These are phyloP conservation scores for Oryzaephilus surinamensis DNA, from an alignment of 1,140 invertebrate species.

Conservation along the genomic window DNA sequence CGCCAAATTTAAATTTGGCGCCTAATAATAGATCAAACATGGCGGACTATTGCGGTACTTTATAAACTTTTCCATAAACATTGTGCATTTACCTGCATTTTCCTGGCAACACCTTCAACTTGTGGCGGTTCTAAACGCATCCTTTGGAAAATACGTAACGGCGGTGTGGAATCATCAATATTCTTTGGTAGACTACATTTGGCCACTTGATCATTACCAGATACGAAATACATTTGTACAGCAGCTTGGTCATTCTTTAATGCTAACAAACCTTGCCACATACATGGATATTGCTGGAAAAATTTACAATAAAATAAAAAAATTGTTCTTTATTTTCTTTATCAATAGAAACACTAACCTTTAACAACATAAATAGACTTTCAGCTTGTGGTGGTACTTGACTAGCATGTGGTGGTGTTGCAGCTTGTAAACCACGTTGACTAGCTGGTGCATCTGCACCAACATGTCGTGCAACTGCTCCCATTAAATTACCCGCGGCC, in stretches of 20 bases:
- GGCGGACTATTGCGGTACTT: too few relatives aligned
- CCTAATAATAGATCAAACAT: too few relatives aligned
- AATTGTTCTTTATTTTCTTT: neutral
- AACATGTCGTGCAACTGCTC: constrained; percentile 40
- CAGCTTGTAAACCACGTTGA: constrained; percentile 45
- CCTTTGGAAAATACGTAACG: constrained; percentile 85
- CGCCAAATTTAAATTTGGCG: too few relatives aligned
- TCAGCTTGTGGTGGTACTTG: constrained; percentile 68
- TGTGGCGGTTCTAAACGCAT: constrained; percentile 93
- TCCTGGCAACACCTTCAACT: constrained; percentile 86
- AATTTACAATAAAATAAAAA: constrained; percentile 8
- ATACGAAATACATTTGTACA: constrained; percentile 97
- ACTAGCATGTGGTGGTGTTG: constrained; percentile 59
- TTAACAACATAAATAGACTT: constrained; percentile 62
- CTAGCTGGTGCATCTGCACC: constrained; percentile 41
- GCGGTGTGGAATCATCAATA: constrained; percentile 67
- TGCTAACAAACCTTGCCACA: constrained; percentile 92
- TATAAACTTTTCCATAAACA: too few relatives aligned
- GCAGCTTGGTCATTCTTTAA: constrained; percentile 93
- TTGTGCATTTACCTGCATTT: constrained; percentile 71
- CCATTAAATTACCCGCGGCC: constrained; percentile 33
- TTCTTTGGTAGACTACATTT: constrained; percentile 69
- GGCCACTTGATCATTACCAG: constrained; percentile 81
- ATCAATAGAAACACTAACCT: constrained; percentile 39
- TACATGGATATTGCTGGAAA: constrained; percentile 74